These are phyloP conservation scores for Macrosiphum euphorbiae DNA, from an alignment of 2,888 invertebrate species.

Conservation along the genomic window DNA sequence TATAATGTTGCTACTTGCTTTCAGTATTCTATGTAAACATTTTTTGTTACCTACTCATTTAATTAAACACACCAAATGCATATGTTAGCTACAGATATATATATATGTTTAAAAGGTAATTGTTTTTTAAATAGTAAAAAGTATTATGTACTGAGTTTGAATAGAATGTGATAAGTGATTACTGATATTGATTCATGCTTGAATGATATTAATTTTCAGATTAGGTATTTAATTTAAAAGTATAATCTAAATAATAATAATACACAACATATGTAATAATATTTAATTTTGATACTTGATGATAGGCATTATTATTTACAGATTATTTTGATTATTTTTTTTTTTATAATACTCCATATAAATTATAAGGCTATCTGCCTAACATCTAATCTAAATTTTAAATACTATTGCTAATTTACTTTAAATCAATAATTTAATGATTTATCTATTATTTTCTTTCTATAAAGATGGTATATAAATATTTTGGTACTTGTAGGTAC, in stretches of 20 bases:
- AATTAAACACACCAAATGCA: not conserved
- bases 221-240: not conserved
- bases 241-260: not conserved
- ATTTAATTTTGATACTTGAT: not conserved
- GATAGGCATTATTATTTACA: not conserved
- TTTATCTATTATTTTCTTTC: not conserved
- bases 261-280: not conserved
- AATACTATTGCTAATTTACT: constrained; percentile 10
- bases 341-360: not conserved
- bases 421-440: constrained; percentile 15
- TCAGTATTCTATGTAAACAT: constrained; percentile 14
- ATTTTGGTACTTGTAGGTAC: not conserved
- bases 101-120: not conserved
- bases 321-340: not conserved
- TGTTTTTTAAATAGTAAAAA: not conserved
- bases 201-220: not conserved
- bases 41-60: constrained; percentile 2
- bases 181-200: not conserved
- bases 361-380: constrained; percentile 22
- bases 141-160: not conserved
- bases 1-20: constrained; percentile 15
- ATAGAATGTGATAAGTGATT: not conserved
- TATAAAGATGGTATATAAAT: not conserved
- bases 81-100: not conserved
- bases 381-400: constrained; percentile 26